These are phyloP conservation scores for Dendrolimus pini DNA, from an alignment of 2,888 invertebrate genomes.

Conservation along the genomic window DNA sequence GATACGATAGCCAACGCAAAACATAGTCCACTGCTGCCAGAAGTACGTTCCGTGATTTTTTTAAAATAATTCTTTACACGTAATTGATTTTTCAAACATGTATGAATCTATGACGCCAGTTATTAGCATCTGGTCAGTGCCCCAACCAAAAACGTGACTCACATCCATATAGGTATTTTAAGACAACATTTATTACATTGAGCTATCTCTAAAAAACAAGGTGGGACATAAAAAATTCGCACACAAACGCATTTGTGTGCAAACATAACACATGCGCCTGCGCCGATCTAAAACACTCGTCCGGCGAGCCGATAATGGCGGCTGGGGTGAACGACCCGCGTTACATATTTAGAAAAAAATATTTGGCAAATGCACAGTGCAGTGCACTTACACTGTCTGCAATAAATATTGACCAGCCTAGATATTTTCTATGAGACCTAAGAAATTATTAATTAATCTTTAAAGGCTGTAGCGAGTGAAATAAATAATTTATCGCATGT, in stretches of 20 bases:
- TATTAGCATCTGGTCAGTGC: neutral
- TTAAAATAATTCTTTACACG: no score
- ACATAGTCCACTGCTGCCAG: no score
- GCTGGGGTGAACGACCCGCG: conserved; percentile 51
- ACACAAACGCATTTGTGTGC: conserved; percentile 11
- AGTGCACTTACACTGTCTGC: conserved; percentile 39
- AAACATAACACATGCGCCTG: conserved; percentile 31
- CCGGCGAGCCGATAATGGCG: conserved; percentile 62
- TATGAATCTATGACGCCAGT: neutral
- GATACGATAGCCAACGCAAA: no score
- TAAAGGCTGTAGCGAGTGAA: no score
- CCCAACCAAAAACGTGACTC: no score
- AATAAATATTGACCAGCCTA: conserved; percentile 17
- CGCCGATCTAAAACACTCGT: conserved; percentile 66
- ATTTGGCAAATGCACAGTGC: conserved; percentile 72
- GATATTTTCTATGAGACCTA: neutral
- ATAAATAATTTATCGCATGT: no score
- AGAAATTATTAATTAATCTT: no score
- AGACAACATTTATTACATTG: neutral
- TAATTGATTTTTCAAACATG: no score
- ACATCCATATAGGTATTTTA: neutral
- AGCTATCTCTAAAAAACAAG: conserved; percentile 32
- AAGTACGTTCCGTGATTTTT: no score
- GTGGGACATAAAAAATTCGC: conserved; percentile 7
- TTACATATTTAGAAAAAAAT: conserved; percentile 77